Percentiles rank a stretch among this genome's conserved stretches.
These are phyloP conservation scores for Serrognathus titanus DNA, from an alignment of 2,888 invertebrate genomes.

Conservation along the genomic window DNA sequence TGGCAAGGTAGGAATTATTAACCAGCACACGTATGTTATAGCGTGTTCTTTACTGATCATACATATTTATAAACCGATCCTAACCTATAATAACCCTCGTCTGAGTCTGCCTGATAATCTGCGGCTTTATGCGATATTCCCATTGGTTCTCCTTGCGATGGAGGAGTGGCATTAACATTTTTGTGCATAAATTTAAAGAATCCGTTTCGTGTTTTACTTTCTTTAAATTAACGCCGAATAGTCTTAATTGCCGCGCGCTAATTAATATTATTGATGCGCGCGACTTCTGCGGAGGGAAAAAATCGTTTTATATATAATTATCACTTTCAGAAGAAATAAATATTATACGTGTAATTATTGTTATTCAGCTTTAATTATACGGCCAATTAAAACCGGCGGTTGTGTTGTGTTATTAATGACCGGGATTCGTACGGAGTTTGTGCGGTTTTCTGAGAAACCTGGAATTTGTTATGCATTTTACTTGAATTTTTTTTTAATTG, in stretches of 20 bases:
- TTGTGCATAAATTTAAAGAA: conserved; percentile 38
- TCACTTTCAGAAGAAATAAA: too few species aligned
- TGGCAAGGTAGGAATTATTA: conserved; percentile 15
- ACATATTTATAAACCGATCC: conserved; percentile 50
- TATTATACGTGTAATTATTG: not conserved
- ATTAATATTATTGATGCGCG: not conserved
- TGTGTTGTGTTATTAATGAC: too few species aligned
- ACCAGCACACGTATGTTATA: conserved; percentile 33
- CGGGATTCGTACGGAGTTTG: too few species aligned
- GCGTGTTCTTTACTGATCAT: conserved; percentile 48
- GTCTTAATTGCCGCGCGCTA: not conserved
- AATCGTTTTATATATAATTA: too few species aligned
- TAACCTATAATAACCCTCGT: conserved; percentile 50
- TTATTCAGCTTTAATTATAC: not conserved
- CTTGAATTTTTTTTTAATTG: too few species aligned
- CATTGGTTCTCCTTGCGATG: conserved; percentile 38
- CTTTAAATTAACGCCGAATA: not conserved
- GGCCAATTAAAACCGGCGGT: not conserved
- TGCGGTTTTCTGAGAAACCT: too few species aligned
- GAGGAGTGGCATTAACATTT: conserved; percentile 40
- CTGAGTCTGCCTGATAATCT: conserved; percentile 46
- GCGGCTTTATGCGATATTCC: conserved; percentile 39
- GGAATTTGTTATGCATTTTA: too few species aligned
- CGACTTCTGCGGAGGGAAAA: too few species aligned
- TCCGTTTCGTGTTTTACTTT: conserved; percentile 9